Conservation (phyloP, 2,797 vertebrate species). For the Silurus lanzhouensis region DNA sequence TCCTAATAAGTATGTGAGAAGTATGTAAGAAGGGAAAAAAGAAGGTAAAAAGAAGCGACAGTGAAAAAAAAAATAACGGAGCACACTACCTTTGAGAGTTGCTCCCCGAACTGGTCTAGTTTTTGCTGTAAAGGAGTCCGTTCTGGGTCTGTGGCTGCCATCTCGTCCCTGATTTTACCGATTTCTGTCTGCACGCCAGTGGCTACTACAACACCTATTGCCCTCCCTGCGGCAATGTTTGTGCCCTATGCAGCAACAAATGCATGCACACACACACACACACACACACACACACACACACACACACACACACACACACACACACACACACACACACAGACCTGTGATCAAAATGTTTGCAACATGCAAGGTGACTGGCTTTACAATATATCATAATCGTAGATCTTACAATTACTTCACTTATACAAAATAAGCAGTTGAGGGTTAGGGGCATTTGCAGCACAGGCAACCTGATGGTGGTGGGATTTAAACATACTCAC, state of each 20-base stretch:
- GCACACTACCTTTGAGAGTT: slow-evolving; percentile 73
- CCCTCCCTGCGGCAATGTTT: slow-evolving; percentile 78
- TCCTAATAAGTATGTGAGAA: background rate
- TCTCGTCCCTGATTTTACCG: slow-evolving; percentile 81
- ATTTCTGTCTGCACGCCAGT: slow-evolving; percentile 81
- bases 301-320: too few species aligned
- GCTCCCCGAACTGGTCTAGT: slow-evolving; percentile 81
- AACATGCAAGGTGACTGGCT: background rate
- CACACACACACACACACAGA: slow-evolving; percentile 10
- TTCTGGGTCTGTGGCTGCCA: slow-evolving; percentile 79
- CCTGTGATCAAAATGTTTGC: background rate
- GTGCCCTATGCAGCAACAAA: slow-evolving; percentile 69
- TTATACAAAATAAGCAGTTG: too few species aligned
- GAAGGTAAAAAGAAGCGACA: background rate
- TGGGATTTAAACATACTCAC: too few species aligned
- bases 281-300: background rate
- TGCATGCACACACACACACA: background rate
- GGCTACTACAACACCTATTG: slow-evolving; percentile 76
- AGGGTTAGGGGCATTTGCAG: too few species aligned
- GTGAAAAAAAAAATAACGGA: too few species aligned
- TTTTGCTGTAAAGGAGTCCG: slow-evolving; percentile 79
- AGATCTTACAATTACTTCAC: too few species aligned
- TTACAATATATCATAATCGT: background rate
- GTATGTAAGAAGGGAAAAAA: slow-evolving; percentile 2
- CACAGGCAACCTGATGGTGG: too few species aligned